Evolutionary conservation across 2,113 vertebrate species (phyloP).

Genomic region (Poeciliopsis prolifica): DNA sequence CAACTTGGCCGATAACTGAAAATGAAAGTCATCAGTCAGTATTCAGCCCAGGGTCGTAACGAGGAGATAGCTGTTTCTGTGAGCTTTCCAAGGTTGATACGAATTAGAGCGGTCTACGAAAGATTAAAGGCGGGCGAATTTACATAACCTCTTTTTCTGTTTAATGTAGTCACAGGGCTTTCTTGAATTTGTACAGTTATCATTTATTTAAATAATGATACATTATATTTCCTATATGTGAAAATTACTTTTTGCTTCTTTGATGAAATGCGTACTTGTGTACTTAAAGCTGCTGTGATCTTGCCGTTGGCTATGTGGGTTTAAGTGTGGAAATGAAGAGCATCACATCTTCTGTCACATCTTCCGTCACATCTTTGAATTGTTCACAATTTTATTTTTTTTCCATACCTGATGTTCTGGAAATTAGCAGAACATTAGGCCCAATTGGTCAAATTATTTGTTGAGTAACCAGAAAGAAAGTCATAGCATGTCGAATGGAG

Average conservation of each 20-base stretch:
- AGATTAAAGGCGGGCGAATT: conserved; percentile 3
- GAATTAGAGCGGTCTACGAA: conserved; percentile 20
- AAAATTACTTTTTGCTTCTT: neutral
- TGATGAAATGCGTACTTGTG: neutral
- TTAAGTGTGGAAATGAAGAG: no score
- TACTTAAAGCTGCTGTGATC: neutral
- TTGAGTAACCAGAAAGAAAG: neutral
- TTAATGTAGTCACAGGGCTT: neutral
- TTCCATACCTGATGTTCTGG: neutral
- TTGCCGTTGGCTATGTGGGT: no score
- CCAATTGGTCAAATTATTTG: neutral
- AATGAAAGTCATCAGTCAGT: conserved; percentile 75
- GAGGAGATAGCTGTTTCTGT: conserved; percentile 25
- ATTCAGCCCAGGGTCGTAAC: conserved; percentile 45
- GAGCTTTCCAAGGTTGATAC: conserved; percentile 25
- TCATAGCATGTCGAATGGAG: neutral
- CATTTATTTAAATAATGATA: neutral
- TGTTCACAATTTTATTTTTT: neutral
- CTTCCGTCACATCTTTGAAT: neutral
- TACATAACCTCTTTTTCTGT: conserved; percentile 8
- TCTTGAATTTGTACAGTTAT: neutral
- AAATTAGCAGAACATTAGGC: neutral
- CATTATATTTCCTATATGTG: neutral
- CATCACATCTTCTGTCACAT: neutral
- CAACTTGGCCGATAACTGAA: conserved; percentile 56